phyloP scores from a whole-genome alignment of 2,797 vertebrate genomes.

The Otus scops region DNA sequence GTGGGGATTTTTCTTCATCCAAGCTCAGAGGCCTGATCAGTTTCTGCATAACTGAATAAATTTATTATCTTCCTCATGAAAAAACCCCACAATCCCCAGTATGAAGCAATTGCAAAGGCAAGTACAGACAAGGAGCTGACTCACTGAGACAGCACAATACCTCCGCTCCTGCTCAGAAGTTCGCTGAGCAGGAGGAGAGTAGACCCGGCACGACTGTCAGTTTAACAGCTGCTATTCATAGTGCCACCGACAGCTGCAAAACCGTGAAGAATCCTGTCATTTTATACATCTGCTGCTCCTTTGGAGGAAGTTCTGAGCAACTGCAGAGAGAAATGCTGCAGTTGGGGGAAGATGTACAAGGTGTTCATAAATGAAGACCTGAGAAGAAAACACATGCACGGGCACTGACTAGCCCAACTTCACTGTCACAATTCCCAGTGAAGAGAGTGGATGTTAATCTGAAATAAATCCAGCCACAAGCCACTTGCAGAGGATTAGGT shows the following conservation, averaged over 20 bases:
- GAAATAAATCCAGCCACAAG: neutral
- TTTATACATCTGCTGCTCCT: conserved; percentile 34
- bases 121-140: conserved; percentile 31
- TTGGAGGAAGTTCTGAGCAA: neutral
- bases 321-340: neutral
- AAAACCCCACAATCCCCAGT: neutral
- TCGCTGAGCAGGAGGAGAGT: neutral
- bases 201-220: neutral
- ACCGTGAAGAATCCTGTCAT: conserved; percentile 4
- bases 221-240: conserved; percentile 47
- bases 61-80: neutral
- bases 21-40: neutral
- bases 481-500: neutral
- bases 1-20: neutral
- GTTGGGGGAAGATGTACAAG: neutral
- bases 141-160: conserved; percentile 20
- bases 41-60: conserved; percentile 24
- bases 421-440: neutral
- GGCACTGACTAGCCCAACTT: neutral
- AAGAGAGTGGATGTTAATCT: neutral
- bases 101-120: neutral
- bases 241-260: conserved; percentile 42
- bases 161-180: conserved; percentile 24
- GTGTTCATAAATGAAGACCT: neutral
- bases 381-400: neutral